Evolutionary conservation across 1,140 invertebrate species (phyloP), one percentile per base, ranked within the genome.

Genomic region (Anastrepha obliqua): DNA sequence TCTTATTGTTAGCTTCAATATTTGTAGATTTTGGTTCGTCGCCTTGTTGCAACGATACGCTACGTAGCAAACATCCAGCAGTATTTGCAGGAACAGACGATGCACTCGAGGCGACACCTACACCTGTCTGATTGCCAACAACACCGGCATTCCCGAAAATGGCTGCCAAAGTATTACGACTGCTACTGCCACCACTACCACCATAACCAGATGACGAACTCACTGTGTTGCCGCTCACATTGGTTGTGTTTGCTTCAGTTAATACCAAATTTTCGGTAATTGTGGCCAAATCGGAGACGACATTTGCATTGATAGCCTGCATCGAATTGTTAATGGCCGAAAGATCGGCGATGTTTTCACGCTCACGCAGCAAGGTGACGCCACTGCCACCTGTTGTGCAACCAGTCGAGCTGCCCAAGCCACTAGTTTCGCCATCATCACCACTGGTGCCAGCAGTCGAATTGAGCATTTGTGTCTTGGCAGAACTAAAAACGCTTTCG

Each of bases 231-330:
- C 67, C 70, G 60, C 86, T 85, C 9, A 78, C 13, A 59, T 62
- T 78, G 11, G 88, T 44, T 9, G 81, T 62, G 13, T 87, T 87
- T 1, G 51, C 88, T 59, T 87, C 87, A 67, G 86, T 90, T 15
- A 97, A 94, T 0, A 96, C 95, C 8, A 97, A 93, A 87, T 96
- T 96, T 93, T 98, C 97, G 13, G 97, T 96, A 91, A 98, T 97
- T 44, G 97, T 97, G 1, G 97, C 97, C 86, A 98, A 94, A 94
- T 98, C 97, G 91, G 94, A 94, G 2, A 88, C 81, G 87, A 90
- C 89, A 74, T 87, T 89, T 6, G 90, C 88, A 87, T 91, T 93
- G 93, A 95, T 92, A 1, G 91, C 90, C 39, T 90, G 90, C 90
- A 92, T 93, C 3, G 95, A 96, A 91, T 96, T 95, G 89, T 96